phyloP scores from a whole-genome alignment of 2,797 vertebrate genomes.

The Phyllotis vaccarum region DNA sequence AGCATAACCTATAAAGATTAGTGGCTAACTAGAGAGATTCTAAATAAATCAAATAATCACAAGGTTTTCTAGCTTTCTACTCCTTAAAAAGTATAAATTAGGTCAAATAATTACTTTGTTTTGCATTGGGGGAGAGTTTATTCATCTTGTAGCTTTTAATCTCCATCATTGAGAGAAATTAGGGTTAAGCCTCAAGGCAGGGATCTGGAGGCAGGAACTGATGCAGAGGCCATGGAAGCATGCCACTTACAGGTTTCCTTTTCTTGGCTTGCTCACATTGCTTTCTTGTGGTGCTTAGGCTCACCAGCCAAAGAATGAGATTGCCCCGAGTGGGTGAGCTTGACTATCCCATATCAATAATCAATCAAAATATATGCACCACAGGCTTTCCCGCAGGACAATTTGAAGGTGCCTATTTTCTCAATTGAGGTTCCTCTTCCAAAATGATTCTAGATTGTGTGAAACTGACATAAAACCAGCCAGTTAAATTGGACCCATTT shows the following conservation, averaged over 20 bases:
- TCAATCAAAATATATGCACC: neutral
- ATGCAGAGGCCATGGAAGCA: neutral
- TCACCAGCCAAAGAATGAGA: neutral
- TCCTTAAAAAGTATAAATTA: neutral
- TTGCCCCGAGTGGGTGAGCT: neutral
- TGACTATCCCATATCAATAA: neutral
- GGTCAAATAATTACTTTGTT: neutral
- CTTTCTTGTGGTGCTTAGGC: neutral
- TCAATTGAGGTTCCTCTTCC: neutral
- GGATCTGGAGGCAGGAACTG: too few relatives aligned
- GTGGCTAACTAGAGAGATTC: neutral
- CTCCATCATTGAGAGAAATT: too few relatives aligned
- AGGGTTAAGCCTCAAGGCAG: neutral
- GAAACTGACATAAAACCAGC: neutral
- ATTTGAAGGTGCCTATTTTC: neutral
- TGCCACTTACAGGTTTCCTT: neutral
- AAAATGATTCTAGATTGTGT: neutral
- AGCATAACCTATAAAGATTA: neutral
- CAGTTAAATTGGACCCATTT: neutral
- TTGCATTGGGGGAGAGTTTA: neutral
- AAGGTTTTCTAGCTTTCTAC: neutral
- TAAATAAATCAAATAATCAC: neutral
- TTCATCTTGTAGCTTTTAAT: neutral
- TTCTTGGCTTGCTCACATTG: neutral
- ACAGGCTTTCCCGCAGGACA: neutral